phyloP scores from a whole-genome alignment of 2,113 vertebrate species.

The Elachura formosa region DNA sequence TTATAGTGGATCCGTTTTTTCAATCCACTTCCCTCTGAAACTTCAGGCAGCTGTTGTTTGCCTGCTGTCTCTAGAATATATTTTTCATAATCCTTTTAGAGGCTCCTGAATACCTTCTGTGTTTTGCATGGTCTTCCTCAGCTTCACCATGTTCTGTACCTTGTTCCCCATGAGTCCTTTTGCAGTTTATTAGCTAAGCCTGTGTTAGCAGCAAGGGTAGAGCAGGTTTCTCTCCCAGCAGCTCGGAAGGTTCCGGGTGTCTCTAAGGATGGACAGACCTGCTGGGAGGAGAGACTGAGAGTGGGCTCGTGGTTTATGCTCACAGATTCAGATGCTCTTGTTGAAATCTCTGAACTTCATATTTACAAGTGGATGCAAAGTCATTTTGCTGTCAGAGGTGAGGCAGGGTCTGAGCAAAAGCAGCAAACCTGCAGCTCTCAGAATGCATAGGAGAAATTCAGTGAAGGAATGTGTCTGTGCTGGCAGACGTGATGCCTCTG shows the following conservation, averaged over 20 bases:
- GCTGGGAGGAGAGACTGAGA: neutral
- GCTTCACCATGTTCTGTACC: neutral
- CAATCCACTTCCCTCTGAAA: constrained; percentile 51
- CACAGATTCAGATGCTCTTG: neutral
- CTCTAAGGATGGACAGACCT: accelerated
- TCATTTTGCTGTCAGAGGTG: neutral
- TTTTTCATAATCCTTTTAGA: constrained; percentile 71
- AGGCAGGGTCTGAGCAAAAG: neutral
- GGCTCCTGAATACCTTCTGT: constrained; percentile 31
- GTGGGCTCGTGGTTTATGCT: neutral
- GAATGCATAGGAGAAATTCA: accelerated
- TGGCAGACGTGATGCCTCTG: neutral
- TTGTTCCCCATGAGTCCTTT: neutral
- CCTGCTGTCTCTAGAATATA: constrained; percentile 63
- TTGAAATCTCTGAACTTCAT: neutral
- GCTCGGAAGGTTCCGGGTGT: neutral
- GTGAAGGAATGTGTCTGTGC: neutral
- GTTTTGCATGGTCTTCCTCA: constrained; percentile 6
- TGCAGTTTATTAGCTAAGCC: neutral
- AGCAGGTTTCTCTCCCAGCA: neutral
- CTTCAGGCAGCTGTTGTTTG: constrained; percentile 63
- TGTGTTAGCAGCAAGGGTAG: neutral
- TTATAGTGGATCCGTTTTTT: constrained; percentile 48
- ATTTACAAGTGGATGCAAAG: neutral
- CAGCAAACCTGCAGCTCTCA: neutral